Conservation (phyloP, 1,140 invertebrate genomes). For the Drosophila persimilis region DNA sequence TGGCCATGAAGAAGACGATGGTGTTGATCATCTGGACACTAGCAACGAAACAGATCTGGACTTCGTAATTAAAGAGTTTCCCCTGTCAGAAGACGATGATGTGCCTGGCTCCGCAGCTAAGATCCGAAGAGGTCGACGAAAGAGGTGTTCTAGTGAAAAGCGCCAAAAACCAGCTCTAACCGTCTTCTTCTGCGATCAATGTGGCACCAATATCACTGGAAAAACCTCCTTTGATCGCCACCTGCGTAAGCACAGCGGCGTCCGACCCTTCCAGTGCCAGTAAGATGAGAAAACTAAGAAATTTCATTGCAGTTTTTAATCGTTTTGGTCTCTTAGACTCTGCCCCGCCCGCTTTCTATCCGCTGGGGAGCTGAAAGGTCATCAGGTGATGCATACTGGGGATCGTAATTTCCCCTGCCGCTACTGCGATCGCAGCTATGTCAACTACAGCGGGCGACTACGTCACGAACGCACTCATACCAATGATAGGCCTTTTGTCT, state of each 20-base stretch:
- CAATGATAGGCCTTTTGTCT: slow-evolving; percentile 85
- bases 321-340: slow-evolving; percentile 13
- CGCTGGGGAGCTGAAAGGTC: slow-evolving; percentile 70
- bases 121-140: not conserved
- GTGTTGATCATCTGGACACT: slow-evolving; percentile 50
- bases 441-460: slow-evolving; percentile 66
- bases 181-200: slow-evolving; percentile 68
- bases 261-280: slow-evolving; percentile 70
- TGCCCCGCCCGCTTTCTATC: slow-evolving; percentile 72
- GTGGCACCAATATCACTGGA: slow-evolving; percentile 59
- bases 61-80: slow-evolving; percentile 17
- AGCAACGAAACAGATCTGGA: slow-evolving; percentile 29
- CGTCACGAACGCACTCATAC: slow-evolving; percentile 84
- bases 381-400: slow-evolving; percentile 67
- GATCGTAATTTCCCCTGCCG: slow-evolving; percentile 65
- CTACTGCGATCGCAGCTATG: slow-evolving; percentile 63
- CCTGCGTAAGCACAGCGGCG: slow-evolving; percentile 64
- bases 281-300: slow-evolving; percentile 16
- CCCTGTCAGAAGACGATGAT: slow-evolving; percentile 11
- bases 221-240: slow-evolving; percentile 68
- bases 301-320: not conserved
- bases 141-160: slow-evolving; percentile 14
- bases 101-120: slow-evolving; percentile 8
- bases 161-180: slow-evolving; percentile 45
- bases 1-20: slow-evolving; percentile 30